phyloP scores from a whole-genome alignment of 2,113 vertebrate genomes.

The Halcyon malimbica region DNA sequence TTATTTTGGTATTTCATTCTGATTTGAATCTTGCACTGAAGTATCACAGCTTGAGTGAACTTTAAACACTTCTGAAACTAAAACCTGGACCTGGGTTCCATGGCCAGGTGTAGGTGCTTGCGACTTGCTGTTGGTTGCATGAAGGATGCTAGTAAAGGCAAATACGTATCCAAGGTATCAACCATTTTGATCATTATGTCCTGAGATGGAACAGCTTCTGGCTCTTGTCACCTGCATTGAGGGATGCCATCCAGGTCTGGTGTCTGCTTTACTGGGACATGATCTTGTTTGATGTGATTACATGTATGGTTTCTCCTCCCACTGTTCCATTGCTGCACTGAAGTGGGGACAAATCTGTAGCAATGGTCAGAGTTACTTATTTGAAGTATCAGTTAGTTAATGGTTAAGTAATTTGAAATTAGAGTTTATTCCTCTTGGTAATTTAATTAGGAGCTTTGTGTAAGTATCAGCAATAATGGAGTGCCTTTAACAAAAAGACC shows the following conservation, averaged over 20 bases:
- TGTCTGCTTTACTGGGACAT: neutral
- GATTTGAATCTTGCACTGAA: neutral
- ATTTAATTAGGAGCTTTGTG: neutral
- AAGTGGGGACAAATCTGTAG: neutral
- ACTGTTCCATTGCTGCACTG: neutral
- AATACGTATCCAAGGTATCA: neutral
- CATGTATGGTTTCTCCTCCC: neutral
- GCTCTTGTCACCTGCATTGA: neutral
- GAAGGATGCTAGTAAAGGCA: neutral
- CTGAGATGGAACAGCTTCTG: neutral
- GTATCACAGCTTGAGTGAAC: neutral
- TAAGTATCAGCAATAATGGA: neutral
- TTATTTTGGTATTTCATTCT: neutral
- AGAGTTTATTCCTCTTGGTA: neutral
- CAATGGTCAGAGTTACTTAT: neutral
- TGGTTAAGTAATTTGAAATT: neutral
- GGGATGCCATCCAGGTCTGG: neutral
- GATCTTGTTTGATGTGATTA: neutral
- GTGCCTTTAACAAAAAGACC: neutral
- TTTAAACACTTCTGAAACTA: neutral
- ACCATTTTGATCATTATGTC: neutral
- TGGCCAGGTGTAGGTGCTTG: neutral
- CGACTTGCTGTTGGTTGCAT: neutral
- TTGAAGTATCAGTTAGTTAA: neutral
- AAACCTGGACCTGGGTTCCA: neutral